These are phyloP conservation scores for Cremastinae sp. DNA, from an alignment of 2,888 invertebrate genomes.

Conservation along the genomic window DNA sequence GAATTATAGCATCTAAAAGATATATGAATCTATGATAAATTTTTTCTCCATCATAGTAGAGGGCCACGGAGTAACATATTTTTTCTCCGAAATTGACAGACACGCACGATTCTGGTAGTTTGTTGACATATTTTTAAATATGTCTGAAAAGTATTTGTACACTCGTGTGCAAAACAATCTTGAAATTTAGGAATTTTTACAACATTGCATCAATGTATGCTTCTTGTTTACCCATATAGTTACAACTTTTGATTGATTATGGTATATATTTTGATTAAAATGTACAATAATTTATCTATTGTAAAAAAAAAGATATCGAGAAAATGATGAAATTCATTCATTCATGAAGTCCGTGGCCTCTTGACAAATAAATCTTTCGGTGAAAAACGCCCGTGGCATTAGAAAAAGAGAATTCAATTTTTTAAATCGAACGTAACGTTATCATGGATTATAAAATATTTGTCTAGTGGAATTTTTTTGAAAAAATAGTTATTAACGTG, in stretches of 20 bases:
- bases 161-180: background rate
- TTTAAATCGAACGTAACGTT: constrained; percentile 37
- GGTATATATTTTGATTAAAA: background rate
- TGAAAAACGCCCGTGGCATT: constrained; percentile 40
- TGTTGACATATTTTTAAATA: too few species aligned
- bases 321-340: constrained; percentile 12
- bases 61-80: constrained; percentile 52
- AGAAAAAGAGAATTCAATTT: constrained; percentile 25
- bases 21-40: constrained; percentile 50
- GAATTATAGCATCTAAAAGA: constrained; percentile 58
- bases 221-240: too few species aligned
- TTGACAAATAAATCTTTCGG: constrained; percentile 39
- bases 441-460: constrained; percentile 61
- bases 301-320: background rate
- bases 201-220: too few species aligned
- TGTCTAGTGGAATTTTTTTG: constrained; percentile 64
- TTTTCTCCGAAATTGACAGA: background rate
- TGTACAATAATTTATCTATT: constrained; percentile 5
- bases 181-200: background rate
- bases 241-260: too few species aligned
- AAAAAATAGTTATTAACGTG: constrained; percentile 65
- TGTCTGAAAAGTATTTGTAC: constrained; percentile 15
- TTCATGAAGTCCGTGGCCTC: constrained; percentile 56
- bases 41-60: constrained; percentile 29
- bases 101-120: background rate